A percentile compares a stretch with the other conserved stretches of the same genome.
Conservation (phyloP, 2,113 vertebrate species). For the Ciconia boyciana region DNA sequence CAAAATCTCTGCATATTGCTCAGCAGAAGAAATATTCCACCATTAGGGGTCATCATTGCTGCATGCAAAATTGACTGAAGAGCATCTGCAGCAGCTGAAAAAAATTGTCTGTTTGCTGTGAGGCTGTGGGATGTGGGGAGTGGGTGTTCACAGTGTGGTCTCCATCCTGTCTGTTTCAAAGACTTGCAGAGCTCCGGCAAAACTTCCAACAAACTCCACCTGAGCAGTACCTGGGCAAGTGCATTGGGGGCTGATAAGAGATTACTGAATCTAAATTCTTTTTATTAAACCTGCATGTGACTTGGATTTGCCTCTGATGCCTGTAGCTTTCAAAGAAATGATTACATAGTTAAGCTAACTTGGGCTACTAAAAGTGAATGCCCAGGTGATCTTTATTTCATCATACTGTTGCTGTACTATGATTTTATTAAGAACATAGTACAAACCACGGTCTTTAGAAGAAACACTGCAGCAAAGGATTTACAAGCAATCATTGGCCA, state of each 20-base stretch:
- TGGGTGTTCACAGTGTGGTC: neutral
- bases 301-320: neutral
- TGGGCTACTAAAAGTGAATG: neutral
- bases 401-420: neutral
- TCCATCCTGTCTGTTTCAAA: neutral
- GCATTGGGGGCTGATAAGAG: neutral
- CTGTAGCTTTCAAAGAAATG: neutral
- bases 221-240: neutral
- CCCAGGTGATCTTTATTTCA: neutral
- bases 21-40: neutral
- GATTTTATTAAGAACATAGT: constrained; percentile 27
- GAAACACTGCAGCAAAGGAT: neutral
- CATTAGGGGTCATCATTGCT: constrained; percentile 53
- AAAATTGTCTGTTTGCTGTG: neutral
- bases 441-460: neutral
- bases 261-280: neutral
- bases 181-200: neutral
- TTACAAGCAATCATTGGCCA: neutral
- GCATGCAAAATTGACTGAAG: neutral
- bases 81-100: neutral
- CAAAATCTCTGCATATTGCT: neutral
- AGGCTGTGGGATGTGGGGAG: neutral
- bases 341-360: neutral
- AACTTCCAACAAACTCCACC: neutral
- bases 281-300: neutral